Evolutionary conservation across 2,888 invertebrate species (phyloP).

Genomic region (Polyommatus icarus): DNA sequence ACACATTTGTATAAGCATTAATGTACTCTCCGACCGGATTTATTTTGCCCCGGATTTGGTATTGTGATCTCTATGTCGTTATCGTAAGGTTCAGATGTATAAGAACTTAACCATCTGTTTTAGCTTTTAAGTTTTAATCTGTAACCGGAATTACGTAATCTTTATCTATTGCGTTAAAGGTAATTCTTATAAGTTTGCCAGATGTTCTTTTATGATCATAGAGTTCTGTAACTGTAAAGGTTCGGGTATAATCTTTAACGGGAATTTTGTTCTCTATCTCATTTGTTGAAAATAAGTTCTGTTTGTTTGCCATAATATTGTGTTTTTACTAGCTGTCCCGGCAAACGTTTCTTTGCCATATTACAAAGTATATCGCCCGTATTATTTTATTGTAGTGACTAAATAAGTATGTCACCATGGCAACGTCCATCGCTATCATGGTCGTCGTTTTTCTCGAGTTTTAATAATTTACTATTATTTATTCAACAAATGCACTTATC

Average conservation of each 20-base stretch:
- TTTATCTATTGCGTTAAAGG: background rate
- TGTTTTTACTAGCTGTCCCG: no score
- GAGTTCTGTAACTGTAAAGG: background rate
- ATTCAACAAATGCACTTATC: no score
- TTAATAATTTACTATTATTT: no score
- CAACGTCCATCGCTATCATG: no score
- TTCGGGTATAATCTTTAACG: background rate
- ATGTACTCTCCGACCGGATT: background rate
- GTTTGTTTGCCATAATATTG: background rate
- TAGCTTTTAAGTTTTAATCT: background rate
- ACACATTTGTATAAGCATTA: slow-evolving; percentile 29
- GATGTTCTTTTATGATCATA: background rate
- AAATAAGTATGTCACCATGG: no score
- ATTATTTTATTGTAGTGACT: no score
- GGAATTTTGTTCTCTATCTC: background rate
- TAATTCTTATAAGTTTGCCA: background rate
- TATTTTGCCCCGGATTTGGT: background rate
- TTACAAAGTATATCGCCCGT: no score
- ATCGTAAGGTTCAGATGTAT: background rate
- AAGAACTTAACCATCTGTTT: background rate
- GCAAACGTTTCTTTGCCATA: no score
- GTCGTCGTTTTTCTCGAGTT: no score
- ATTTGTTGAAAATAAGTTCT: background rate
- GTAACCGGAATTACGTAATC: background rate
- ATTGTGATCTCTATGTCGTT: background rate